Evolutionary conservation across 2,888 invertebrate genomes (phyloP), one percentile per base, ranked within the genome.

Genomic region (Metellina segmentata): DNA sequence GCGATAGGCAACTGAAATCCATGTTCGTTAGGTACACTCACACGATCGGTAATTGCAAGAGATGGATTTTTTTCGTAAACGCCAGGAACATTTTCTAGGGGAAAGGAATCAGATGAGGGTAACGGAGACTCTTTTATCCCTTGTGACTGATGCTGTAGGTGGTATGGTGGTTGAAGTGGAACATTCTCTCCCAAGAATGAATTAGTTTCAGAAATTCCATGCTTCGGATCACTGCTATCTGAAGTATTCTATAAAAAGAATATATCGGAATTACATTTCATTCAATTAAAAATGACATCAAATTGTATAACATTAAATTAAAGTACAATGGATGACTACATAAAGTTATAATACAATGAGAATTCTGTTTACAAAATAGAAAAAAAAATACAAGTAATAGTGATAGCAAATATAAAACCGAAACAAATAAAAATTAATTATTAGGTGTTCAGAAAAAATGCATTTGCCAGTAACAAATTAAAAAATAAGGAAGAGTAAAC

Each of bases 121-220:
- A 13, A 11, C 13, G 61, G 61, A 61, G 69, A 20, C 4, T 9
- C 34, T 79, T 6, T 20, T 16, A 19, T 11, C 20, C 61, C 13
- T 48, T 19, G 9, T 61, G 53, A 13, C 1, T 53, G 79, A 61
- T 79, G 61, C 11, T 11, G 16, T 11, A 9, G 61, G 11, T 61
- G 61, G 61, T 11, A 61, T 61, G 9, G 11, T 5, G 11, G 61
- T 5, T 16, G 16, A 61, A 34, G 34, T 11, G 13, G 20, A 61
- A 7, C 13, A 4, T 16, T 53, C 13, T 61, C 49, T 61, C 13
- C 34, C 52, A 61, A 16, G 53, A 61, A 0, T 7, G 16, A 49
- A n/a, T 49, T 13, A n/a, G 20, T 69, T 20, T 61, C 79, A 5
- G 69, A 79, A 61, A 34, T 79, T 79, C 34, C 79, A 79, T 8